Percentiles rank a stretch among this genome's conserved stretches.
phyloP scores from a whole-genome alignment of 2,113 vertebrate genomes.

The Grallaria varia region DNA sequence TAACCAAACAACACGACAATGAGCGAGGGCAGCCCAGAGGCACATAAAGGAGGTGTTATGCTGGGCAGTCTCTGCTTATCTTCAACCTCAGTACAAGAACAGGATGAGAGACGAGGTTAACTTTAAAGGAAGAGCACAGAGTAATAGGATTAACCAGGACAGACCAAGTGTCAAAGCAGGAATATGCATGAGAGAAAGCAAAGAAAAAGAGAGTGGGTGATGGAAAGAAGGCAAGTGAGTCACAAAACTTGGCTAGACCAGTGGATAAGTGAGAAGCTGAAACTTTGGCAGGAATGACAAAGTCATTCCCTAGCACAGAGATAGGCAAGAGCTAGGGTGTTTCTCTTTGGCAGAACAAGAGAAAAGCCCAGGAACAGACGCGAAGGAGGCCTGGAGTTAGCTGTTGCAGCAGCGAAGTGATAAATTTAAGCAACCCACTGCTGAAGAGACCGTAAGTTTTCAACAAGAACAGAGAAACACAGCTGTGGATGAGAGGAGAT shows the following conservation, averaged over 20 bases:
- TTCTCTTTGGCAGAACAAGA: background rate
- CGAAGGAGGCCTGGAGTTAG: background rate
- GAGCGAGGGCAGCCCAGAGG: background rate
- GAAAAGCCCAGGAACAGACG: constrained; percentile 27
- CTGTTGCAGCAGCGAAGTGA: background rate
- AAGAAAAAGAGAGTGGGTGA: constrained; percentile 43
- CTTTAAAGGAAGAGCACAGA: background rate
- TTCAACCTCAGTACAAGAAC: constrained; percentile 11
- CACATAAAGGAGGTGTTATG: background rate
- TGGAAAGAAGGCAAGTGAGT: constrained; percentile 50
- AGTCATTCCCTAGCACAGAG: background rate
- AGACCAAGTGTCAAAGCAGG: constrained; percentile 34
- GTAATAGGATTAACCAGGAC: constrained; percentile 30
- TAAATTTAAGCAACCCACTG: background rate
- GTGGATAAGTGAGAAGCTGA: constrained; percentile 4
- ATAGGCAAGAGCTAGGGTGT: constrained; percentile 2
- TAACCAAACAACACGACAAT: constrained; percentile 16
- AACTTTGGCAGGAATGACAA: background rate
- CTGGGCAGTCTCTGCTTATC: background rate
- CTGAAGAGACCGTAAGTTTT: background rate
- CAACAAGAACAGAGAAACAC: background rate
- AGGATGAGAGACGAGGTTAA: constrained; percentile 28
- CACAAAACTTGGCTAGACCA: constrained; percentile 44
- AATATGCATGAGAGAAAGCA: constrained; percentile 39
- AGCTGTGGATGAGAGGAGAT: background rate